Evolutionary conservation across 2,888 invertebrate genomes (phyloP).

Genomic region (Syrista parreyssii): DNA sequence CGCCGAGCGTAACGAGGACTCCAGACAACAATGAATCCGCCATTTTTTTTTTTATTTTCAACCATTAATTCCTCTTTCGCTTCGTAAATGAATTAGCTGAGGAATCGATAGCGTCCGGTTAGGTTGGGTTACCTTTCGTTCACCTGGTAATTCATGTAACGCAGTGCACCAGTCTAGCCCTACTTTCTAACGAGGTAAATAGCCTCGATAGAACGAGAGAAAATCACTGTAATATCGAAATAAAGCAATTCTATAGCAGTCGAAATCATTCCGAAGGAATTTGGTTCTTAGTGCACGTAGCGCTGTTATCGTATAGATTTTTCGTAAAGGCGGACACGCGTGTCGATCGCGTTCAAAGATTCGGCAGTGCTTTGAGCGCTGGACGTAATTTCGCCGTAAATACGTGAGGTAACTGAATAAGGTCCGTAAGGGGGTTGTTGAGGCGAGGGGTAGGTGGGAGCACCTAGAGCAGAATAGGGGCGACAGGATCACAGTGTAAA

Average conservation of each 20-base stretch:
- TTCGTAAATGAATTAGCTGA: neutral
- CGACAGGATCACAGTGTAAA: neutral
- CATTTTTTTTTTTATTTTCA: slow-evolving; percentile 40
- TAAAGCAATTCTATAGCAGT: neutral
- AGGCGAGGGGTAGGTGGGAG: neutral
- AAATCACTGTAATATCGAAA: neutral
- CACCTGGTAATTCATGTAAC: neutral
- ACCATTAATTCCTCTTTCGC: slow-evolving; percentile 35
- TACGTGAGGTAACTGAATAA: neutral
- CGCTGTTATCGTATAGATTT: neutral
- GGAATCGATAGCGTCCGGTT: neutral
- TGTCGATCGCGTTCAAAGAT: neutral
- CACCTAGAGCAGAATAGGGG: neutral
- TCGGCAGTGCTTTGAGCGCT: neutral
- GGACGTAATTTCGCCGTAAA: neutral
- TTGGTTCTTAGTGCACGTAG: neutral
- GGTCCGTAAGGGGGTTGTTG: neutral
- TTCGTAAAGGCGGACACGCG: neutral
- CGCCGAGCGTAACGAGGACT: slow-evolving; percentile 38
- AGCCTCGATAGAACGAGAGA: neutral
- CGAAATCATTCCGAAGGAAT: neutral
- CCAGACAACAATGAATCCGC: slow-evolving; percentile 47
- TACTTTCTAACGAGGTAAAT: neutral
- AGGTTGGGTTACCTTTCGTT: neutral
- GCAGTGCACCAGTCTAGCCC: neutral